Base-by-base conservation (phyloP, 2,113 vertebrate species). In the Syngnathoides biaculeatus region DNA sequence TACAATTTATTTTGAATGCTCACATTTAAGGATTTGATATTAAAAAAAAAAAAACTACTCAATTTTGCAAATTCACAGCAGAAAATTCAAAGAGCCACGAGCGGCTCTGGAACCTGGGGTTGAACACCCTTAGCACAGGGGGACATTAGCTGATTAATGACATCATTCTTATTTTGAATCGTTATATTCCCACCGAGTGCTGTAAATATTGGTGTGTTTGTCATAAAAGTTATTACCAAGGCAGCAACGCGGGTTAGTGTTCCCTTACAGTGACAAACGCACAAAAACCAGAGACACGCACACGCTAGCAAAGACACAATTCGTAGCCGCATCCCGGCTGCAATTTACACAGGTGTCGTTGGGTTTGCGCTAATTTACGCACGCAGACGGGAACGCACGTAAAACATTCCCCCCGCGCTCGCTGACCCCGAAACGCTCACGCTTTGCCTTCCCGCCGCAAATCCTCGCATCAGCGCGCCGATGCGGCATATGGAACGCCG, bases 171-270 rank as follows among this genome's bases (percentile, higher is more conserved):
- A 43, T 12, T 43, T 42, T 43, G 8, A 43, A 13, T 43, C 42
- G 2, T 13, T 43, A 43, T 13, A 43, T 43, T 43, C 9, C 9
- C 8, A 43, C 42, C 42, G 30, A 6, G 83, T 84, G 83, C 82
- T 84, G 84, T 89, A 88, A 89, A 89, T 89, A 89, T 88, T 87
- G 81, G 84, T 86, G 87, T 90, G 85, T 86, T 86, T 88, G 87
- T 89, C 85, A 89, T 85, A 88, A 89, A 90, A 88, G 86, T 83
- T 89, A 89, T 90, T 88, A 90, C 87, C 86, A 86, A 88, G 82
- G 73, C 74, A 67, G 77, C 79, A 85, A 85, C 86, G 67, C 64
- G 1, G 81, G 87, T 85, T 79, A 84, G 76, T 87, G 88, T 90
- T 89, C 84, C 85, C 85, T 73, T 74, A 81, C 79, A 86, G 81